phyloP scores from a whole-genome alignment of 1,140 invertebrate genomes.

The Helicoverpa zea region DNA sequence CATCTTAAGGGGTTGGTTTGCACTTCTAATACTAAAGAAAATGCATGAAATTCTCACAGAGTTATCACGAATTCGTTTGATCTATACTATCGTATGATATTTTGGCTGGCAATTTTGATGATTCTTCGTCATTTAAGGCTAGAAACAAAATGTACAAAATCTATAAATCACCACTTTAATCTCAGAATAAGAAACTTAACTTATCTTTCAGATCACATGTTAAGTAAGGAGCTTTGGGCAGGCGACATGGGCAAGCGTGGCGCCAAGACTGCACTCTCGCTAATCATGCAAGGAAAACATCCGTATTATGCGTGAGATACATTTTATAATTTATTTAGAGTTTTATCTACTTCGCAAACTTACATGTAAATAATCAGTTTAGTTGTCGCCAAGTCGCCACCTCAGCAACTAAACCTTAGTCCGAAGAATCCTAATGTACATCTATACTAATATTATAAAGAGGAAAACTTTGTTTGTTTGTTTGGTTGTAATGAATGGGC shows the following conservation, averaged over 20 bases:
- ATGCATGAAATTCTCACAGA: not conserved
- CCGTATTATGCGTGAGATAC: conserved; percentile 66
- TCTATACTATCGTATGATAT: not conserved
- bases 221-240: conserved; percentile 66
- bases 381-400: too few relatives aligned
- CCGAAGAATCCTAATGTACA: too few relatives aligned
- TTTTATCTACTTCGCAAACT: not conserved
- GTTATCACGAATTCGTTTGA: not conserved
- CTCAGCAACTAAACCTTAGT: too few relatives aligned
- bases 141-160: too few relatives aligned
- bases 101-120: too few relatives aligned
- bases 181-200: too few relatives aligned
- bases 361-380: too few relatives aligned
- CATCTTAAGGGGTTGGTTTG: conserved; percentile 12
- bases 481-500: too few relatives aligned
- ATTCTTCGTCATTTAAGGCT: too few relatives aligned
- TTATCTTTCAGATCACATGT: conserved; percentile 71
- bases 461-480: too few relatives aligned
- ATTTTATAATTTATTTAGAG: not conserved
- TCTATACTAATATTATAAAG: too few relatives aligned
- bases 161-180: too few relatives aligned
- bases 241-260: conserved; percentile 64
- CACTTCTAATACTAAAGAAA: conserved; percentile 3
- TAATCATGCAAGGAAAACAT: conserved; percentile 75
- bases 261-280: conserved; percentile 73